Evolutionary conservation across 2,797 vertebrate species (phyloP), one percentile per base, ranked within the genome.

Genomic region (Caiman crocodilus): DNA sequence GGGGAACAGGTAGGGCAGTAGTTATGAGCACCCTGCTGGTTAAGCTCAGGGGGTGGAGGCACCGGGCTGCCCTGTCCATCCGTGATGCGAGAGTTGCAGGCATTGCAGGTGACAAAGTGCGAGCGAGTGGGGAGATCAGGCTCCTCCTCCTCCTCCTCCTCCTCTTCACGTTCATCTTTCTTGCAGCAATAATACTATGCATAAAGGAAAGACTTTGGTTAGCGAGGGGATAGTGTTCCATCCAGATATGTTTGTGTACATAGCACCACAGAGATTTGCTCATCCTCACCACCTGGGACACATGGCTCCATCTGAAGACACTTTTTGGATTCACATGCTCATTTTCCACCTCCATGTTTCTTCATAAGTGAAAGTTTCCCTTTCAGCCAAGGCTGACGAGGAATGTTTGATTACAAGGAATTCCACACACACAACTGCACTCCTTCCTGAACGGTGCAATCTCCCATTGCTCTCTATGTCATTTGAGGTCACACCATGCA

Each of bases 141-240:
- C 89, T 98, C 98, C 71, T 98, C 98, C 93, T 96, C 96, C 69
- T 97, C 97, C 64, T 98, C 98, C 26, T 98, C 98, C 56, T 97
- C 96, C 95, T 98, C 98, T 95, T 98, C 97, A 0, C 98, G 98
- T 92, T 98, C 98, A 98, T 99, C 98, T 97, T 98, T 99, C 98
- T 99, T 99, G 97, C 99, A 99, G 98, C 99, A 99, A 96, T 99
- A 99, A 98, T 99, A 99, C 99, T 99, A 95, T 1, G 1, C 3
- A 9, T 21, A 35, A 84, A 61, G 79, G 56, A 92, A 82, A 10
- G 80, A 73, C 15, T 32, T 30, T 13, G 2, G 0, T 84, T 30
- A 92, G 74, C 13, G 8, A 75, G 55, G 7, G 13, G 14, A 28
- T 17, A 25, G 42, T 11, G n/a, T 26, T 35, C 42, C 61, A 17